Percentiles rank a stretch among this genome's conserved stretches.
phyloP scores from a whole-genome alignment of 2,113 vertebrate species.

The Menidia beryllina region DNA sequence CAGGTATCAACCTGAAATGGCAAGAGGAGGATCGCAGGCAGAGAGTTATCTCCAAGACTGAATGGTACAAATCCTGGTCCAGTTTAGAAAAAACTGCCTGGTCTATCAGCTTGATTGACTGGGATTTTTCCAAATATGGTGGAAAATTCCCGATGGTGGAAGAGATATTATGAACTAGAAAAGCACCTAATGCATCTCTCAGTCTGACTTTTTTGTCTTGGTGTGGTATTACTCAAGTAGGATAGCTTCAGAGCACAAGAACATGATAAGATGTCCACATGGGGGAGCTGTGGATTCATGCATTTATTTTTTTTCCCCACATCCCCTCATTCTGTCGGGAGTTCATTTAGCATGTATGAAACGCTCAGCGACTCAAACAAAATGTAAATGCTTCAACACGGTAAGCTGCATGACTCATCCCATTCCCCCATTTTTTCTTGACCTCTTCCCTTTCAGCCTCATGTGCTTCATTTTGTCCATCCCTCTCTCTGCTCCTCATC shows the following conservation, averaged over 20 bases:
- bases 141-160: no score
- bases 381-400: constrained; percentile 63
- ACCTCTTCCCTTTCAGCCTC: constrained; percentile 34
- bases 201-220: no score
- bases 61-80: neutral
- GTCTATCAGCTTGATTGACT: no score
- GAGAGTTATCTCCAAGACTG: neutral
- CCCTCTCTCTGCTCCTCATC: neutral
- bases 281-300: constrained; percentile 64
- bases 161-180: no score
- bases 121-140: no score
- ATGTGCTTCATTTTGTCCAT: constrained; percentile 20
- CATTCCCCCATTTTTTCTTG: constrained; percentile 9
- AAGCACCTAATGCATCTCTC: no score
- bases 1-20: neutral
- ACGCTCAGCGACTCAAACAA: constrained; percentile 47
- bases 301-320: neutral
- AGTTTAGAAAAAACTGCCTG: neutral
- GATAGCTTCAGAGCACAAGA: neutral
- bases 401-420: constrained; percentile 53
- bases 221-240: neutral
- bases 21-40: neutral
- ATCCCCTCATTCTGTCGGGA: neutral
- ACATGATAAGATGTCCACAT: constrained; percentile 40
- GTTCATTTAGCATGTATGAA: constrained; percentile 57